These are phyloP conservation scores for Pygocentrus nattereri DNA, from an alignment of 2,797 vertebrate species.

Conservation along the genomic window DNA sequence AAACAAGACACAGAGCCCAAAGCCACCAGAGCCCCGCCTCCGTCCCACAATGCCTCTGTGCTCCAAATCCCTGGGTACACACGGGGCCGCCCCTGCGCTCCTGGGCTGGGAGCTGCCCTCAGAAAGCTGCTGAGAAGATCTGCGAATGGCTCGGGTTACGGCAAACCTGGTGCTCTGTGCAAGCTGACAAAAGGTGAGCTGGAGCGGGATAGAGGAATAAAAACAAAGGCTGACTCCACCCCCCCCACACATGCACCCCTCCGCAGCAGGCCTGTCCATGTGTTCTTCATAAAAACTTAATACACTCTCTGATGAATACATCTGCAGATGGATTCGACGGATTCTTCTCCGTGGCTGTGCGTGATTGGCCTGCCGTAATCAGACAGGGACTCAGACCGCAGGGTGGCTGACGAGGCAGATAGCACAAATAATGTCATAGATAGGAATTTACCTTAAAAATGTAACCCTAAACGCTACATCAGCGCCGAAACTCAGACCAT, in stretches of 20 bases:
- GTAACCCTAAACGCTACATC: constrained; percentile 71
- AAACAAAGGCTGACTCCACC: neutral
- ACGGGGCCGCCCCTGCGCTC: neutral
- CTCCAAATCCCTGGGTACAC: constrained; percentile 11
- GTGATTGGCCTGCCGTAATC: constrained; percentile 69
- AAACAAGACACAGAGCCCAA: neutral
- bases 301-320: constrained; percentile 59
- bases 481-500: constrained; percentile 72
- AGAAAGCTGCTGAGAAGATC: neutral
- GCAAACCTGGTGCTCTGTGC: neutral
- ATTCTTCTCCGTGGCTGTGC: constrained; percentile 54
- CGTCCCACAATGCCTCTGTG: neutral
- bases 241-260: neutral
- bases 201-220: neutral
- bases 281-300: constrained; percentile 72
- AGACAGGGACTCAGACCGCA: constrained; percentile 54
- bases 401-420: constrained; percentile 67
- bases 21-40: neutral
- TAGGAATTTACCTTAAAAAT: constrained; percentile 69
- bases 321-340: constrained; percentile 60
- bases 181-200: constrained; percentile 1
- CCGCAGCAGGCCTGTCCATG: constrained; percentile 41
- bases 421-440: constrained; percentile 74
- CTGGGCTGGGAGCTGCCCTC: neutral
- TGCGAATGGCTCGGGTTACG: neutral